A percentile compares a stretch with the other conserved stretches of the same genome.
Evolutionary conservation across 2,113 vertebrate species (phyloP).

Genomic region (Cinclus cinclus): DNA sequence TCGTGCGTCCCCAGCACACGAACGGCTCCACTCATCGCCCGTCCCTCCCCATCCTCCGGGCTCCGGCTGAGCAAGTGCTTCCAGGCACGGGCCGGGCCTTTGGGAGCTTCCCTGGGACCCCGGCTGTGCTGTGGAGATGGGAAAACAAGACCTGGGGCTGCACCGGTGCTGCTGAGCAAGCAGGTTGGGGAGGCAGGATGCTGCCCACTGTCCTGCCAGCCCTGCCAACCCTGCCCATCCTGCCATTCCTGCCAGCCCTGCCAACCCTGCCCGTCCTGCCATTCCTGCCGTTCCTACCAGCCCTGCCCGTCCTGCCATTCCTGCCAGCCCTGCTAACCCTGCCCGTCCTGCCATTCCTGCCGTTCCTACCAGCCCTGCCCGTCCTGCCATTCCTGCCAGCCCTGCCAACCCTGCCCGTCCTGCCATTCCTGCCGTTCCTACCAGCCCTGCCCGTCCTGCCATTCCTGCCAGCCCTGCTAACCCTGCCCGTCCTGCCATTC

Average conservation of each 20-base stretch:
- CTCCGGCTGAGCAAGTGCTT: background rate
- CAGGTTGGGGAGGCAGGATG: accelerated
- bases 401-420: background rate
- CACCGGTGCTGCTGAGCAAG: accelerated
- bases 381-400: background rate
- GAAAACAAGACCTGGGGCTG: background rate
- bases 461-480: background rate
- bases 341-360: no score
- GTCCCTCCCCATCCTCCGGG: background rate
- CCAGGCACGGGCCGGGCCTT: background rate
- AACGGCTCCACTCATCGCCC: background rate
- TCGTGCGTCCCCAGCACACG: background rate
- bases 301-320: background rate
- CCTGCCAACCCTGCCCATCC: background rate
- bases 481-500: accelerated
- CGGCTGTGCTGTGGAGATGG: background rate
- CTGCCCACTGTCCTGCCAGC: background rate
- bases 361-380: background rate
- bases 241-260: background rate
- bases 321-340: background rate
- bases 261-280: background rate
- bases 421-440: no score
- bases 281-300: background rate
- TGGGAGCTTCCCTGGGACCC: background rate
- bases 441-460: background rate